A percentile compares a stretch with the other conserved stretches of the same genome.
phyloP scores from a whole-genome alignment of 2,113 vertebrate species.

The Dermatemys mawii region DNA sequence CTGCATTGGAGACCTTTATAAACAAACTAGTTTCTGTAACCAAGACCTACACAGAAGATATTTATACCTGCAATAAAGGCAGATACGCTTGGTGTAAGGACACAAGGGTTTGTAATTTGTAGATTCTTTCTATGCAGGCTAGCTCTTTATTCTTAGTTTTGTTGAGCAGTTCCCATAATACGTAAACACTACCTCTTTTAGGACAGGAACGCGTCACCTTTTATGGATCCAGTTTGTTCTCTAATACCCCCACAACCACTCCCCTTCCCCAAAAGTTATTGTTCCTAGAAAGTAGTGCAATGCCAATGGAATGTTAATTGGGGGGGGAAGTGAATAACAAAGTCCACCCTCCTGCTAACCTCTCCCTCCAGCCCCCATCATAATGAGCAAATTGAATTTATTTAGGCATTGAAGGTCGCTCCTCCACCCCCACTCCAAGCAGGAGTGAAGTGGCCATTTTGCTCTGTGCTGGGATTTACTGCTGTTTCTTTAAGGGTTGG shows the following conservation, averaged over 20 bases:
- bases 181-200: background rate
- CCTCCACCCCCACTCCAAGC: background rate
- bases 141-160: constrained; percentile 1
- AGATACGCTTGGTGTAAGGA: background rate
- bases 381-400: constrained; percentile 65
- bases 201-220: background rate
- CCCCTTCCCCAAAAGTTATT: constrained; percentile 53
- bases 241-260: background rate
- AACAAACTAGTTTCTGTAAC: background rate
- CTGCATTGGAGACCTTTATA: background rate
- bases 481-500: constrained; percentile 46
- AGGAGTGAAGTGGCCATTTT: constrained; percentile 57
- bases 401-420: constrained; percentile 54
- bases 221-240: constrained; percentile 25
- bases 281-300: constrained; percentile 59
- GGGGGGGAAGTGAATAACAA: constrained; percentile 60
- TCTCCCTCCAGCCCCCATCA: constrained; percentile 52
- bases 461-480: constrained; percentile 35
- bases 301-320: constrained; percentile 74
- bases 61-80: constrained; percentile 10
- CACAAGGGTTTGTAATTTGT: background rate
- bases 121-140: background rate
- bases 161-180: background rate
- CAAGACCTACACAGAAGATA: background rate
- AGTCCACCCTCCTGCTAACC: constrained; percentile 41